Base-by-base conservation (phyloP, 23 tunicate genomes). In the Styela clava region DNA sequence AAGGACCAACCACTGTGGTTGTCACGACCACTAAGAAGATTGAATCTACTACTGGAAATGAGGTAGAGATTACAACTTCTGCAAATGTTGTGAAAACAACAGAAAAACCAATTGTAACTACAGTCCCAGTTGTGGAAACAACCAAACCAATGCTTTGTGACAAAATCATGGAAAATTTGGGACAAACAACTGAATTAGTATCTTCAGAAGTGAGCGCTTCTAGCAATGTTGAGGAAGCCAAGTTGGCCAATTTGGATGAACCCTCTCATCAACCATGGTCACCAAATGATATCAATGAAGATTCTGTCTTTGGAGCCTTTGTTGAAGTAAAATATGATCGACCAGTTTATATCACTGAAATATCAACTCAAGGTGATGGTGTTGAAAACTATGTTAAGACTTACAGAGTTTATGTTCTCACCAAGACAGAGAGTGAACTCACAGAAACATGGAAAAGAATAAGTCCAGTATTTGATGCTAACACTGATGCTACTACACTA, bases 311-410 rank as follows among this genome's bases (percentile, higher is more conserved):
- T 28, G 78, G 37, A 5, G 37, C 88, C 2, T 89, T 74, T 36
- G 44, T 89, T 52, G 95, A 89, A 62, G 86, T 89, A 0, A 68
- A 73, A 62, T 85, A 79, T 56, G 87, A 78, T 1, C n/a, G 77
- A n/a, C 82, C 69, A 19, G 85, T 80, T 9, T 63, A 61, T 28
- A 76, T 89, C 26, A 89, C 95, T 2, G 87, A 84, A 2, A 81
- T 89, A 12, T 33, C 77, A 1, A 89, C 89, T n/a, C 95, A 89
- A 61, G 95, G 89, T 16, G 89, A 87, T 19, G 74, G 61, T 7
- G 79, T 79, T 56, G 95, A 85, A 5, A 29, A 26, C 31, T 72
- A 29, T 34, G 78, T 72, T 34, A 7, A 30, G 7, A 19, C 16
- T 3, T 72, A 72, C 19, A 24, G 5, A 12, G 31, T 72, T 19